Evolutionary conservation across 64 coral and sea anemone species (phyloP), one percentile per base, ranked within the genome.

Genomic region (Porites australiensis): DNA sequence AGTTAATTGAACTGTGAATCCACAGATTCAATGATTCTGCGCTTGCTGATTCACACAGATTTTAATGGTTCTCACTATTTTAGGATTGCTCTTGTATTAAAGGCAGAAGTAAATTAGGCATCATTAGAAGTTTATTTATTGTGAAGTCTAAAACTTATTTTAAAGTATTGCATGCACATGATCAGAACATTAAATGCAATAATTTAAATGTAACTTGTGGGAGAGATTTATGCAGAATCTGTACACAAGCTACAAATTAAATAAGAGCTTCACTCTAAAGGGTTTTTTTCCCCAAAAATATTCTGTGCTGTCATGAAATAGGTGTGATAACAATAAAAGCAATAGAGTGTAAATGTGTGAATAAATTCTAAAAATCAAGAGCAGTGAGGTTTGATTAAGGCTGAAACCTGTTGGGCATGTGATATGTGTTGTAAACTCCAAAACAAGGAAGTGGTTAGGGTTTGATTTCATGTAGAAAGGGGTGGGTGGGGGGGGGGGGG

Each of bases 101-200:
- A 57, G 54, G 7, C 12, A 57, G 12, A 57, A 9, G 54, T 1
- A 16, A 23, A 0, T 52, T 48, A 66, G 62, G 45, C 11, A 18
- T 68, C 15, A 65, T 14, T 5, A 68, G 19, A 68, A 45, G 13
- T 66, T 84, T 84, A 84, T 84, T 84, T 84, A 84, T 84, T 13
- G 52, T 47, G 5, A 84, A 21, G 63, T 16, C 44, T 69, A 65
- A 50, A 65, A 68, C 8, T 50, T 68, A 50, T 69, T 49, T 50
- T 13, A 67, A n/a, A 15, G 50, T 46, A 2, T 76, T 64, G 4
- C 27, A 37, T 37, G 1, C 0, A 50, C 19, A 46, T 76, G 4
- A n/a, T 47, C 14, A 64, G 13, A 18, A 18, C 18, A 64, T 12
- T 15, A 18, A 9, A 9, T 57, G 7, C 7, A 57, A 5, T 57